Evolutionary conservation across 2,888 invertebrate species (phyloP).

Genomic region (Abrostola triplasia): DNA sequence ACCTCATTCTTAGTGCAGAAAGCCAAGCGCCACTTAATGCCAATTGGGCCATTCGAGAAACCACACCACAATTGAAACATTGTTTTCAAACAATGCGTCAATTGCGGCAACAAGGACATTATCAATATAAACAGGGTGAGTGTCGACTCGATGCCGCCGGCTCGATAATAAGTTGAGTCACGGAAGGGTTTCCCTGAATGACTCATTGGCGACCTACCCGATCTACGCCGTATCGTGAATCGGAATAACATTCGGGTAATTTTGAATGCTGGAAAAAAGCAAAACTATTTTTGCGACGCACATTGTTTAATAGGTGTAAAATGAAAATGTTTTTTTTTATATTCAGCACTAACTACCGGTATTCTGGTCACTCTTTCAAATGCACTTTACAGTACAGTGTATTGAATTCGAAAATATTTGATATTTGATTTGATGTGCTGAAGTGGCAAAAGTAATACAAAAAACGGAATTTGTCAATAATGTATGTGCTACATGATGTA

Average conservation of each 20-base stretch:
- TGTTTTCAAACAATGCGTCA: conserved; percentile 46
- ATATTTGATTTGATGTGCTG: too few relatives aligned
- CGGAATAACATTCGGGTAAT: conserved; percentile 16
- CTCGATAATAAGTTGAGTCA: conserved; percentile 83
- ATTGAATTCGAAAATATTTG: too few relatives aligned
- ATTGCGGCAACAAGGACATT: conserved; percentile 65
- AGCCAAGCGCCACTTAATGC: conserved; percentile 2
- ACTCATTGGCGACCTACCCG: conserved; percentile 68
- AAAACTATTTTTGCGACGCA: too few relatives aligned
- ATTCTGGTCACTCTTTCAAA: too few relatives aligned
- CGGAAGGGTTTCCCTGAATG: conserved; percentile 86
- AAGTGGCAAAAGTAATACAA: too few relatives aligned
- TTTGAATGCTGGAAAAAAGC: not conserved
- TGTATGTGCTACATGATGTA: too few relatives aligned
- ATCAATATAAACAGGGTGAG: conserved; percentile 74
- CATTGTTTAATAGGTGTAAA: too few relatives aligned
- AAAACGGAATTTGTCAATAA: too few relatives aligned
- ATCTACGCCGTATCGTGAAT: conserved; percentile 45
- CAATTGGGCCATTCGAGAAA: conserved; percentile 12
- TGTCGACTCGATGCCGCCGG: conserved; percentile 68
- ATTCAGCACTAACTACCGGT: too few relatives aligned
- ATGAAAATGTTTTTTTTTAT: too few relatives aligned
- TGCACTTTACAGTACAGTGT: too few relatives aligned
- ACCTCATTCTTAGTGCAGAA: not conserved
- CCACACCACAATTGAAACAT: conserved; percentile 11